phyloP scores from a whole-genome alignment of 1,140 invertebrate species.

The Drosophila azteca region DNA sequence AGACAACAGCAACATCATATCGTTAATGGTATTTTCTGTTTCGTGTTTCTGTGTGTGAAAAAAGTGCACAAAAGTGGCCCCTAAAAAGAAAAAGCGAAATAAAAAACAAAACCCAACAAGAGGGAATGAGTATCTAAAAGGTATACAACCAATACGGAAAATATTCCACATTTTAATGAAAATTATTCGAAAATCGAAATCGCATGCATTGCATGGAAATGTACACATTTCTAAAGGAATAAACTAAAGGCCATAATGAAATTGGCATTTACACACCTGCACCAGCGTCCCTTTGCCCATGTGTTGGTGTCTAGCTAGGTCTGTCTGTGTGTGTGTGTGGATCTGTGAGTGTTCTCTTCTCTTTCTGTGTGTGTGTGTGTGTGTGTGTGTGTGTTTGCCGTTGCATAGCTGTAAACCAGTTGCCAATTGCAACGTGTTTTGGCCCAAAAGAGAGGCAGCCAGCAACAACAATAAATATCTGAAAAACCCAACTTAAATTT shows the following conservation, averaged over 20 bases:
- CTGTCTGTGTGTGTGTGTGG: conserved; percentile 33
- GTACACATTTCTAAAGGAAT: conserved; percentile 44
- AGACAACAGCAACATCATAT: conserved; percentile 51
- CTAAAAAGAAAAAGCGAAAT: conserved; percentile 16
- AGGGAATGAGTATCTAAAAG: conserved; percentile 67
- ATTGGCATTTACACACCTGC: conserved; percentile 77
- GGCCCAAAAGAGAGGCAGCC: conserved; percentile 49
- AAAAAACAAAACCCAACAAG: conserved; percentile 15
- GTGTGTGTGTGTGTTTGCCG: conserved; percentile 40
- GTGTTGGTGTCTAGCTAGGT: conserved; percentile 47
- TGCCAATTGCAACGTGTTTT: conserved; percentile 78
- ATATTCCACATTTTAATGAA: conserved; percentile 27
- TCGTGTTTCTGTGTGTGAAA: conserved; percentile 73
- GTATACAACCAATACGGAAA: conserved; percentile 50
- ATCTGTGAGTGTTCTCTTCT: conserved; percentile 16
- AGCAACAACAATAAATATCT: conserved; percentile 17
- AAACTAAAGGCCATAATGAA: conserved; percentile 37
- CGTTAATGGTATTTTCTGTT: conserved; percentile 77
- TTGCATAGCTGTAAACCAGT: conserved; percentile 81
- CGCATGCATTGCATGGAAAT: conserved; percentile 31
- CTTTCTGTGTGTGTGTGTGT: conserved; percentile 21
- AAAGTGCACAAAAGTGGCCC: conserved; percentile 67
- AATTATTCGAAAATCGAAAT: conserved; percentile 15
- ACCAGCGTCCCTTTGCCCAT: conserved; percentile 31
- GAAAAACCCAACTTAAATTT: conserved; percentile 16